A percentile compares a stretch with the other conserved stretches of the same genome.
Evolutionary conservation across 2,113 vertebrate genomes (phyloP).

Genomic region (Pristiophorus japonicus): DNA sequence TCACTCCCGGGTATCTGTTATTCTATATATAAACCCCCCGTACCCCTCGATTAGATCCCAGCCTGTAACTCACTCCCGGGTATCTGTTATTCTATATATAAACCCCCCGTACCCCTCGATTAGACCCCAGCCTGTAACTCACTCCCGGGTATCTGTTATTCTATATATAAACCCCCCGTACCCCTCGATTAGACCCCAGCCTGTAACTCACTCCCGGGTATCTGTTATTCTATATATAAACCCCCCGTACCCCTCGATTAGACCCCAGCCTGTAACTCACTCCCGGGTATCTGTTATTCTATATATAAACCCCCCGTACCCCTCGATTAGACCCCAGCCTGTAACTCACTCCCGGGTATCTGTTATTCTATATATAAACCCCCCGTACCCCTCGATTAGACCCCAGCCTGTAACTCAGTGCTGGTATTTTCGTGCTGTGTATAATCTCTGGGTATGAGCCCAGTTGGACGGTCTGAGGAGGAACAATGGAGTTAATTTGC

Average conservation of each 20-base stretch:
- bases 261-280: not conserved
- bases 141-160: not conserved
- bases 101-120: not conserved
- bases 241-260: not conserved
- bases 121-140: not conserved
- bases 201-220: not conserved
- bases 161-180: not conserved
- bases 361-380: no score
- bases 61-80: not conserved
- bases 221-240: not conserved
- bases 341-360: not conserved
- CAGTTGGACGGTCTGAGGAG: not conserved
- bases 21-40: not conserved
- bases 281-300: not conserved
- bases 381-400: not conserved
- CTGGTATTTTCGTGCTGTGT: not conserved
- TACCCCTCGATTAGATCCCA: not conserved
- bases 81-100: not conserved
- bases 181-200: not conserved
- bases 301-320: not conserved
- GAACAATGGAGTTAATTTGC: conserved; percentile 32
- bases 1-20: not conserved
- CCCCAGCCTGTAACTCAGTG: not conserved
- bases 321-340: not conserved
- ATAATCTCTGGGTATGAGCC: not conserved